Evolutionary conservation across 2,888 invertebrate species (phyloP), one percentile per base, ranked within the genome.

Genomic region (Crepidodera aurea): DNA sequence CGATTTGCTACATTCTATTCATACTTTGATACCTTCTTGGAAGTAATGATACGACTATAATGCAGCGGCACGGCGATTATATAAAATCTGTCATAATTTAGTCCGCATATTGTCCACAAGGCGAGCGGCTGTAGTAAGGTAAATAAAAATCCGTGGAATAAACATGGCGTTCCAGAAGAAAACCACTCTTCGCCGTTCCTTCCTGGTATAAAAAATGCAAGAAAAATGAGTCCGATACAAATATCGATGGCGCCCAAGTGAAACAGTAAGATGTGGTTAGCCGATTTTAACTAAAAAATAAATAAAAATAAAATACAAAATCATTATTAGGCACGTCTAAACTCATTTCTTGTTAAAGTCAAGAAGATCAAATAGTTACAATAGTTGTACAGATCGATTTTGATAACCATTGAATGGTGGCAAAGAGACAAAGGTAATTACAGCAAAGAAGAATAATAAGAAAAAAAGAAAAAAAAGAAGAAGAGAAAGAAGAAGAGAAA

Each of bases 61-160:
- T 92, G 92, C 62, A 93, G 80, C 0, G 92, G 92, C 0, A 91
- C 88, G 0, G 91, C 88, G 54, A 93, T 92, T 40, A 92, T 92
- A 64, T 91, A 91, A 66, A 91, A 92, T 64, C 91, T 83, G 80
- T 91, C 91, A 60, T 90, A 90, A 75, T 92, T 92, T 64, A 92
- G 83, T 2, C 91, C 92, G 69, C 91, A 90, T 27, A 92, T 88
- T 1, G 91, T 92, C 92, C 92, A 92, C 67, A 91, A 82, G 39
- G 89, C 88, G 62, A 92, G 83, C 2, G 91, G 90, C 73, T 92
- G 89, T 46, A 92, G 83, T 2, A 91, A 84, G 19, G 89, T 87
- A 66, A 90, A 84, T 40, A 91, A 79, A 64, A 90, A 88, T 34
- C 90, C 87, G 71, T 90, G 88, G 0, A 88, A 81, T 1, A 82